Base-by-base conservation (phyloP, 1,140 invertebrate genomes). In the Drosophila arawakana region DNA sequence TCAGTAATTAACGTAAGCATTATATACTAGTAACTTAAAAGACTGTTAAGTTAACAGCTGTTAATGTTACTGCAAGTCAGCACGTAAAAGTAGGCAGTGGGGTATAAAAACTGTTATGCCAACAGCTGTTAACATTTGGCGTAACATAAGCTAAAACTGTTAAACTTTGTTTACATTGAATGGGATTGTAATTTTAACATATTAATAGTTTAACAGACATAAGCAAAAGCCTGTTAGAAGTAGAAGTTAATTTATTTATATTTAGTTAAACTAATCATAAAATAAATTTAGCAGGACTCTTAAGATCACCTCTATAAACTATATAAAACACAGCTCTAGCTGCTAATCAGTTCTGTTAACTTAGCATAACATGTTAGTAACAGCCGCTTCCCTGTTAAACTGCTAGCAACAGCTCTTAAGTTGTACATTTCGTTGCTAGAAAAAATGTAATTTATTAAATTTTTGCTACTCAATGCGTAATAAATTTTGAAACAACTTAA, bases 401-500 rank as follows among this genome's bases (percentile, higher is more conserved):
- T 30, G 4, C 25, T 30, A 6, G 0, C 25, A 58, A 58, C 39
- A 58, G 18, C 11, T 43, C 10, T 21, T 43, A 30, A 30, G 6
- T 0, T 44, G 30, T 30, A 60, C 13, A 60, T 46, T 7, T 7
- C 7, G 3, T 18, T 7, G 7, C 15, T 9, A 3, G 46, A 0
- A 25, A 10, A 47, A 47, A 47, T 47, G 7, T 34, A 54, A 54
- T 54, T 54, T 35, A 54, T 54, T n/a, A 54, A 52, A 21, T 25
- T 15, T 46, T 54, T 49, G 46, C 15, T 13, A n/a, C 18, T 52
- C 2, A 52, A 35, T 15, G 50, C 1, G 25, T 35, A n/a, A 35
- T 52, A 52, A 52, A 52, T 52, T 34, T n/a, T 21, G 21, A 7
- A 30, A 6, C n/a, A 34, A 54, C 50, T 37, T 50, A 67, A 54